A percentile compares a stretch with the other conserved stretches of the same genome.
phyloP scores from a whole-genome alignment of 2,888 invertebrate species.

The Apamea anceps region DNA sequence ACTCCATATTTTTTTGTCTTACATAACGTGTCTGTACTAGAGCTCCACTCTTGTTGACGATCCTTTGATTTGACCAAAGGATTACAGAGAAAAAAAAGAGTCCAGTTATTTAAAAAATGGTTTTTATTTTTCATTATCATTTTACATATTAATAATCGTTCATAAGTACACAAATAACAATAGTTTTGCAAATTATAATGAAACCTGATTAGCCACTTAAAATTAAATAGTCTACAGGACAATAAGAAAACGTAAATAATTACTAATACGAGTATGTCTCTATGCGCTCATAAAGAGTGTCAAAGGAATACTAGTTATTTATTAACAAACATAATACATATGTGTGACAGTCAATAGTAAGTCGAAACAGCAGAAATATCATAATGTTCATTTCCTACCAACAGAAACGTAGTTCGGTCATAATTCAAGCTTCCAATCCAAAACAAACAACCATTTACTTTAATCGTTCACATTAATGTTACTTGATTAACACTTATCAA shows the following conservation, averaged over 20 bases:
- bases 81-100: not conserved
- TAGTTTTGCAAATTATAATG: constrained; percentile 72
- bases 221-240: not conserved
- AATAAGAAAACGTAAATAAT: not conserved
- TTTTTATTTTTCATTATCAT: constrained; percentile 74
- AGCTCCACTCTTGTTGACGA: not conserved
- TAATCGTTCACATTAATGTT: constrained; percentile 23
- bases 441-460: constrained; percentile 30
- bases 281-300: constrained; percentile 19
- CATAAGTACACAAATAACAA: constrained; percentile 74
- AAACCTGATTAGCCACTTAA: constrained; percentile 23
- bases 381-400: constrained; percentile 24
- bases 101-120: constrained; percentile 72
- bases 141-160: constrained; percentile 74
- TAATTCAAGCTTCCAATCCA: constrained; percentile 29
- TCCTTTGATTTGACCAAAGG: not conserved
- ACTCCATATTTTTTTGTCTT: not conserved
- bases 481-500: constrained; percentile 32
- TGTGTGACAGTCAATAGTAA: constrained; percentile 16
- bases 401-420: constrained; percentile 29
- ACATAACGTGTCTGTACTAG: not conserved
- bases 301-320: constrained; percentile 1
- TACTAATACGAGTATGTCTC: constrained; percentile 4
- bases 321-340: constrained; percentile 23
- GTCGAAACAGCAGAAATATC: constrained; percentile 23